A percentile compares a stretch with the other conserved stretches of the same genome.
phyloP scores from a whole-genome alignment of 2,797 vertebrate species.

The Pogoniulus pusillus region DNA sequence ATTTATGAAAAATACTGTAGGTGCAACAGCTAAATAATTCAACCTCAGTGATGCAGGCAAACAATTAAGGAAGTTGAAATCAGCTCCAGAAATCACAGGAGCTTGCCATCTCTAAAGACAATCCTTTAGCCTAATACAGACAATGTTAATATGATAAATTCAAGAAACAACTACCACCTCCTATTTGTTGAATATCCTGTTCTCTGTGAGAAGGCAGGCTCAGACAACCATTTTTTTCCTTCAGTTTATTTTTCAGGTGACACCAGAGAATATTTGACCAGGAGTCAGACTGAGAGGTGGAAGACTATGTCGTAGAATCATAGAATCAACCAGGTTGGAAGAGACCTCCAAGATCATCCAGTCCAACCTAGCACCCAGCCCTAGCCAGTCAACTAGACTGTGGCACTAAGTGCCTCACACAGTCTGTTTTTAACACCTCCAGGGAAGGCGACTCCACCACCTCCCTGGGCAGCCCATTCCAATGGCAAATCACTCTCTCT shows the following conservation, averaged over 20 bases:
- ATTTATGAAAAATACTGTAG: neutral
- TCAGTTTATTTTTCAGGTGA: neutral
- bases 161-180: neutral
- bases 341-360: too few relatives aligned
- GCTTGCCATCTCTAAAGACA: neutral
- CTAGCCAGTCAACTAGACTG: too few relatives aligned
- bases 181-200: neutral
- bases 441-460: too few relatives aligned
- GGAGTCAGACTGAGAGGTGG: neutral
- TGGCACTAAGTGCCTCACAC: too few relatives aligned
- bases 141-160: neutral
- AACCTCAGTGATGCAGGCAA: neutral
- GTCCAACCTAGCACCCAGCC: too few relatives aligned
- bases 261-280: neutral
- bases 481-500: too few relatives aligned
- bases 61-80: neutral
- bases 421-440: too few relatives aligned
- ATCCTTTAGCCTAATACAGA: neutral
- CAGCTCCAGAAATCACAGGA: neutral
- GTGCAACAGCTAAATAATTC: neutral
- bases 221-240: neutral
- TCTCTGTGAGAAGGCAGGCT: neutral
- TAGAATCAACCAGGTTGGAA: too few relatives aligned
- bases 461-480: too few relatives aligned
- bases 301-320: neutral